Evolutionary conservation across 2,797 vertebrate species (phyloP).

Genomic region (Arremon brunneinucha): DNA sequence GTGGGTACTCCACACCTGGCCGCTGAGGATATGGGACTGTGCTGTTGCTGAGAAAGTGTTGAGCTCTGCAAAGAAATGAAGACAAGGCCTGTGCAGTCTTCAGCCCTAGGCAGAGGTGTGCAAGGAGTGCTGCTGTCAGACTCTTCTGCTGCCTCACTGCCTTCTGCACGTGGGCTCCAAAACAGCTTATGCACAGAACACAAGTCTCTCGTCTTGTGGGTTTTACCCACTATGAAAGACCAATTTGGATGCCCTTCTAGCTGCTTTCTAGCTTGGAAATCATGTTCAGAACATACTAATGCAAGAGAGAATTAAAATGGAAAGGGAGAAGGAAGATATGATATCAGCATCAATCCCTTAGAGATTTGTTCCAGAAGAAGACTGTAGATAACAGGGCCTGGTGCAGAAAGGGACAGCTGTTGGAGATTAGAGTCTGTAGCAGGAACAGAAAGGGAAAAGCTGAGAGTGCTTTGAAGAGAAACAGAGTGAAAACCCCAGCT

Average conservation of each 20-base stretch:
- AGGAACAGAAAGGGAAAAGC: not conserved
- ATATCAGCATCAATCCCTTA: not conserved
- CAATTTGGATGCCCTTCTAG: not conserved
- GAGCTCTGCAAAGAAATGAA: not conserved
- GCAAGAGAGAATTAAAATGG: not conserved
- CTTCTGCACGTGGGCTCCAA: not conserved
- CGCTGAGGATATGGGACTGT: not conserved
- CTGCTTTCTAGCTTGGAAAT: not conserved
- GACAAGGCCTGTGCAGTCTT: not conserved
- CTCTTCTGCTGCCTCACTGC: not conserved
- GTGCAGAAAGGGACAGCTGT: not conserved
- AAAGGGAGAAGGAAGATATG: not conserved
- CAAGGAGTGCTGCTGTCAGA: not conserved
- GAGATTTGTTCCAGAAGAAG: not conserved
- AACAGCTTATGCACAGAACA: not conserved
- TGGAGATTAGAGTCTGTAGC: not conserved
- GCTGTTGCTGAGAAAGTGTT: not conserved
- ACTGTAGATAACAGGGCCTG: accelerated
- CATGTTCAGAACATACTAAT: not conserved
- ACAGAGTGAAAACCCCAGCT: not conserved
- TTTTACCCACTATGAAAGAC: not conserved
- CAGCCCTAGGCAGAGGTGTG: accelerated
- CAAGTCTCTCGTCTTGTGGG: not conserved
- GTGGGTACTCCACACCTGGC: not conserved
- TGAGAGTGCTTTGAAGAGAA: not conserved